A percentile compares a stretch with the other conserved stretches of the same genome.
These are phyloP conservation scores for Gouania willdenowi DNA, from an alignment of 2,797 vertebrate genomes.

Conservation along the genomic window DNA sequence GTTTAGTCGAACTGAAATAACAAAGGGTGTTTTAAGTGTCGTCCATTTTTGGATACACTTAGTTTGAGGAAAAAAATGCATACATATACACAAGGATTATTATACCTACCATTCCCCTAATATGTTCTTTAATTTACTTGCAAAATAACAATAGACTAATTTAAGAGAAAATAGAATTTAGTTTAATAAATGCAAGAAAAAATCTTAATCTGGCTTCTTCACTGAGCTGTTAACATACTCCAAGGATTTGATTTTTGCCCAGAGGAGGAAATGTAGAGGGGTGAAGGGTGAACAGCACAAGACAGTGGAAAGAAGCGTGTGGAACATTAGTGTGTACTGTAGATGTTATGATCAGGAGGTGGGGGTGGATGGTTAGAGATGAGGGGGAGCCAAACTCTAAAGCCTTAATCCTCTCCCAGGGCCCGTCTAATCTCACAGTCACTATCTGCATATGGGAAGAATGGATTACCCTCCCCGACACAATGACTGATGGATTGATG, in stretches of 20 bases:
- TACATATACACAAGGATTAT: too few relatives aligned
- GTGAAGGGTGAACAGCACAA: conserved; percentile 27
- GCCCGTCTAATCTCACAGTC: conserved; percentile 65
- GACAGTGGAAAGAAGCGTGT: conserved; percentile 24
- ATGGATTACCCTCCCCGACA: conserved; percentile 64
- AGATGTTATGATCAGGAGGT: too few relatives aligned
- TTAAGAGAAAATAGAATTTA: too few relatives aligned
- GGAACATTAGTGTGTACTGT: conserved; percentile 7
- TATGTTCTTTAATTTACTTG: too few relatives aligned
- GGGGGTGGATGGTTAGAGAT: conserved; percentile 31
- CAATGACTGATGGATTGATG: conserved; percentile 18
- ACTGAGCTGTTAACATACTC: conserved; percentile 40
- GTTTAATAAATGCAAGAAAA: not conserved
- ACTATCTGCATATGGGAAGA: conserved; percentile 64
- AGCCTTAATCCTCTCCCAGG: conserved; percentile 64
- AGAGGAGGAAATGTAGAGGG: conserved; percentile 23
- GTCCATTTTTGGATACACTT: too few relatives aligned
- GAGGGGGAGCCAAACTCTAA: conserved; percentile 42
- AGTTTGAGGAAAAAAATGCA: too few relatives aligned
- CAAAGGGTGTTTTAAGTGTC: too few relatives aligned
- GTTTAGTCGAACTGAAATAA: too few relatives aligned
- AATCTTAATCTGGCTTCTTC: conserved; percentile 46
- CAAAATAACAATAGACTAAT: too few relatives aligned
- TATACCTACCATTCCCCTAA: not conserved
- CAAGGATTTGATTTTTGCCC: conserved; percentile 45